Base-by-base conservation (phyloP, 2,797 vertebrate genomes). In the Lycodopsis pacificus region DNA sequence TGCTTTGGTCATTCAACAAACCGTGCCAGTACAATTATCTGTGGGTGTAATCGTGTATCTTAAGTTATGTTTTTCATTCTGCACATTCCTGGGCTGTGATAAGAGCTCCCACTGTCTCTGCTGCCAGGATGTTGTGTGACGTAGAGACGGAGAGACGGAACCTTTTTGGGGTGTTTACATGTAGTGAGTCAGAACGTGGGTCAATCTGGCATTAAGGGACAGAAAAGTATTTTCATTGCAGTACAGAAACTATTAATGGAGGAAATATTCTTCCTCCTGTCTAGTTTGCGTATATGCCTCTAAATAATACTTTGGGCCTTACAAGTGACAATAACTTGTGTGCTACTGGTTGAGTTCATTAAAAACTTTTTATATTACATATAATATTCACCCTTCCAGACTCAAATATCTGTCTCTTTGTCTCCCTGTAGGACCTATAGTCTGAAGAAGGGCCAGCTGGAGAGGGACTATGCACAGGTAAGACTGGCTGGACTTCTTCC, bases 391-490 rank as follows among this genome's bases (percentile, higher is more conserved):
- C 19, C 7, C 13, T 19, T 70, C 15, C n/a, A 64, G 3, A 61
- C 19, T n/a, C 15, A 46, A 9, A 15, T 56, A 38, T 77, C 0
- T 85, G n/a, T 81, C 8, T 87, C 10, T 49, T 15, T 76, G 17
- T 90, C 74, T 93, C 83, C 81, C 81, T 94, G 13, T 91, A 99
- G 98, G 95, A 97, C 96, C 3, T 99, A 98, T 95, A 98, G 97
- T 93, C 96, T 98, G 94, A 99, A 99, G 92, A 99, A 97, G 92
- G 97, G 97, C 76, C 96, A 97, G 72, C 96, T 99, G 89, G 98
- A 99, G 91, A 97, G 95, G 80, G 98, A 99, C 79, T 99, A 99
- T 86, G 97, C 97, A 68, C 98, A 99, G 97, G 98, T 99, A 95
- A 91, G 81, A 44, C 42, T 75, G 19, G 1, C 44, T 56, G 40